Evolutionary conservation across 2,888 invertebrate species (phyloP).

Genomic region (Abrostola tripartita): DNA sequence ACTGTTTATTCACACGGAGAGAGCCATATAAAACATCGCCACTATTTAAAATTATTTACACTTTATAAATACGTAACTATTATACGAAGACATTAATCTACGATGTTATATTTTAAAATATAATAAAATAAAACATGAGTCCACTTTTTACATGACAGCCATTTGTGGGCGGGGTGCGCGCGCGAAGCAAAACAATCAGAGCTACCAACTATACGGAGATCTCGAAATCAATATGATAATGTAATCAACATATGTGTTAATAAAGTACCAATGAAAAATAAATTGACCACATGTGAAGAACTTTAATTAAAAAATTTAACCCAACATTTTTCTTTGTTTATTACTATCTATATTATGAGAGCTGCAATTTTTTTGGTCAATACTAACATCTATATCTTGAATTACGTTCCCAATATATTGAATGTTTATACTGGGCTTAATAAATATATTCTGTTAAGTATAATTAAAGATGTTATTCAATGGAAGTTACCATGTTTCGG

Average conservation of each 20-base stretch:
- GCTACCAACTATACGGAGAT: slow-evolving; percentile 65
- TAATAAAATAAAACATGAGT: slow-evolving; percentile 57
- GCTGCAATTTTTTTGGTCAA: too few relatives aligned
- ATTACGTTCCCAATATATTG: too few relatives aligned
- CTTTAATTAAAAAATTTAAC: too few relatives aligned
- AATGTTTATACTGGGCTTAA: too few relatives aligned
- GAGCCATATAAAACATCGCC: slow-evolving; percentile 35
- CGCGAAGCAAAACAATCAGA: slow-evolving; percentile 74
- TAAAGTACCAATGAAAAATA: background rate
- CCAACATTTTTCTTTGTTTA: too few relatives aligned
- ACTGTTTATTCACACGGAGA: slow-evolving; percentile 37
- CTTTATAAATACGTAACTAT: slow-evolving; percentile 46
- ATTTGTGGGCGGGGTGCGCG: slow-evolving; percentile 79
- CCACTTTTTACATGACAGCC: slow-evolving; percentile 72
- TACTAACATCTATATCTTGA: too few relatives aligned
- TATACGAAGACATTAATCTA: slow-evolving; percentile 37
- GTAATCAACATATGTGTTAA: slow-evolving; percentile 26
- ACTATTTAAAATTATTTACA: slow-evolving; percentile 45
- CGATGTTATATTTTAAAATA: slow-evolving; percentile 37
- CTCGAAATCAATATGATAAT: slow-evolving; percentile 46
- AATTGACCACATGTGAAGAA: background rate
- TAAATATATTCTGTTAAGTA: too few relatives aligned
- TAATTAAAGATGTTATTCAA: too few relatives aligned
- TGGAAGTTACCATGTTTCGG: too few relatives aligned
- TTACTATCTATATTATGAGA: too few relatives aligned